A percentile compares a stretch with the other conserved stretches of the same genome.
Conservation (phyloP, 2,888 invertebrate genomes). For the Spisula subtruncata region DNA sequence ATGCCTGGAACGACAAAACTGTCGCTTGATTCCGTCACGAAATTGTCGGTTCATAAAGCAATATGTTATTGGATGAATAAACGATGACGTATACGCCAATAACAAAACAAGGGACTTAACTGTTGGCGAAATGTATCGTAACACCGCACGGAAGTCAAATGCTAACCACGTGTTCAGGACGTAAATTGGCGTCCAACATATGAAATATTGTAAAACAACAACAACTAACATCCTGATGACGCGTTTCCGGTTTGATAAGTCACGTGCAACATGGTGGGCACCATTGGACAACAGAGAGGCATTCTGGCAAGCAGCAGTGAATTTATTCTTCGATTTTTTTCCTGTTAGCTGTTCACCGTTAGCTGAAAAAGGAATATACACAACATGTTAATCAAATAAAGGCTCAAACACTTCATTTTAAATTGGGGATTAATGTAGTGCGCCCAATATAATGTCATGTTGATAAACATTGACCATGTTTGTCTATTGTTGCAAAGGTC, state of each 20-base stretch:
- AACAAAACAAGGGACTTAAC: slow-evolving; percentile 92
- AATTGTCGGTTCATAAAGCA: slow-evolving; percentile 97
- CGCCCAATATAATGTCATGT: no score
- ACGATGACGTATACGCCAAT: slow-evolving; percentile 94
- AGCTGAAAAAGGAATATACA: neutral
- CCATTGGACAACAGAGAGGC: slow-evolving; percentile 1
- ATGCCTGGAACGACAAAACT: slow-evolving; percentile 21
- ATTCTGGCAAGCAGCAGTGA: neutral
- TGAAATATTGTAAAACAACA: slow-evolving; percentile 95
- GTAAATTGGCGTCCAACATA: slow-evolving; percentile 96
- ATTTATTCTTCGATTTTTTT: neutral
- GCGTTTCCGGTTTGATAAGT: slow-evolving; percentile 78
- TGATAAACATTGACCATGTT: no score
- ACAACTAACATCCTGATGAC: slow-evolving; percentile 94
- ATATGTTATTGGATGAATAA: slow-evolving; percentile 96
- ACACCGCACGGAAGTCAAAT: slow-evolving; percentile 92
- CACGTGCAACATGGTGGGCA: slow-evolving; percentile 32
- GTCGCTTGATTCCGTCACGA: slow-evolving; percentile 91
- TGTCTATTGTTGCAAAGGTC: no score
- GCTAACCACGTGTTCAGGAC: slow-evolving; percentile 93
- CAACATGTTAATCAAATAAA: neutral
- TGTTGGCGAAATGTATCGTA: slow-evolving; percentile 77
- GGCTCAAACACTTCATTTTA: no score
- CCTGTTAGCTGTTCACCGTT: neutral
- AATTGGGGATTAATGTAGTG: no score